Percentiles rank a stretch among this genome's conserved stretches.
phyloP scores from a whole-genome alignment of 2,113 vertebrate genomes.

The Chaetodon auriga region DNA sequence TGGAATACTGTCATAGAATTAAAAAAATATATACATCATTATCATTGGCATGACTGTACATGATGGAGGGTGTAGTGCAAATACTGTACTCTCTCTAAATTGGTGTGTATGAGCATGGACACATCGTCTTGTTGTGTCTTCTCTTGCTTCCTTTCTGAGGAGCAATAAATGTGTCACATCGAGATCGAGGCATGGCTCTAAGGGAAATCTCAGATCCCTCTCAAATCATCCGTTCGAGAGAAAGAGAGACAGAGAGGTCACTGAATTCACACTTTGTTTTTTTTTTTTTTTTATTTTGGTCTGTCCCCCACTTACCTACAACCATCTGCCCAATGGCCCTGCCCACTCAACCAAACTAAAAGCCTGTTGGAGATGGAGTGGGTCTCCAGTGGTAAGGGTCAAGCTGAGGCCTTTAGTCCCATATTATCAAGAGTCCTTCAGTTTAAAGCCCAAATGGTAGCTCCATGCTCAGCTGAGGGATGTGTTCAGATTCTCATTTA shows the following conservation, averaged over 20 bases:
- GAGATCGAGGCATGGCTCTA: slow-evolving; percentile 47
- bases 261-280: slow-evolving; percentile 31
- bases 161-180: slow-evolving; percentile 66
- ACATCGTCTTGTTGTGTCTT: slow-evolving; percentile 13
- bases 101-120: not conserved
- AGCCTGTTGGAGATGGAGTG: slow-evolving; percentile 42
- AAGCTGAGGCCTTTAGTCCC: slow-evolving; percentile 32
- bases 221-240: slow-evolving; percentile 61
- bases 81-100: not conserved
- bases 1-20: slow-evolving; percentile 1
- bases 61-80: not conserved
- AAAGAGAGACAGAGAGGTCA: slow-evolving; percentile 42
- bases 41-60: not conserved
- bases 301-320: slow-evolving; percentile 50
- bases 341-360: slow-evolving; percentile 68
- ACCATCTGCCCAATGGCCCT: slow-evolving; percentile 47
- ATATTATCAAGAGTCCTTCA: slow-evolving; percentile 42
- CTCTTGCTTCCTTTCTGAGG: slow-evolving; percentile 34
- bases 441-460: slow-evolving; percentile 23
- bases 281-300: not conserved
- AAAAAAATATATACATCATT: not conserved
- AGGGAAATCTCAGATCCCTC: slow-evolving; percentile 55
- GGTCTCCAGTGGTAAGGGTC: slow-evolving; percentile 39
- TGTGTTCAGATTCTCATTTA: slow-evolving; percentile 19
- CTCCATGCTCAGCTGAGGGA: slow-evolving; percentile 12